Evolutionary conservation across 2,888 invertebrate genomes (phyloP).

Genomic region (Rhodophaea formosa): DNA sequence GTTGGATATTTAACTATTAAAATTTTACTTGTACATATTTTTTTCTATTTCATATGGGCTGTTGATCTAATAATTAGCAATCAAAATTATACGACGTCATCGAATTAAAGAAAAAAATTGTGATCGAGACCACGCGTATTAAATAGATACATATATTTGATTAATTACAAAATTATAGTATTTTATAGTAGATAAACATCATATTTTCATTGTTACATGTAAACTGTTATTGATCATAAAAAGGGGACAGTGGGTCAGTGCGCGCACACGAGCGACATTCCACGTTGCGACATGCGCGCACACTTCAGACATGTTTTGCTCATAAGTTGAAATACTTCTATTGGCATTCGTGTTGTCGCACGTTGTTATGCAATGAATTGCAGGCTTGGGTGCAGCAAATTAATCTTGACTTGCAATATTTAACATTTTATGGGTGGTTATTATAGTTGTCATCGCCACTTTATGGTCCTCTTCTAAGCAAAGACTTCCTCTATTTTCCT

Average conservation of each 20-base stretch:
- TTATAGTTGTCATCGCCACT: no score
- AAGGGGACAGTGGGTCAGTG: constrained; percentile 18
- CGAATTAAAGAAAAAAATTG: no score
- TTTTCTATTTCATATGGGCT: no score
- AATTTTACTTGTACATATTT: no score
- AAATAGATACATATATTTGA: no score
- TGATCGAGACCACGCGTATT: no score
- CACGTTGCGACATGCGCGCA: constrained; percentile 8
- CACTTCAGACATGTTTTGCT: constrained; percentile 4
- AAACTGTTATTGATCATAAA: not conserved
- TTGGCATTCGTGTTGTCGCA: constrained; percentile 14
- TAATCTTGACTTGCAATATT: not conserved
- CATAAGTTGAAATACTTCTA: constrained; percentile 7
- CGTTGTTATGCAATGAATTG: constrained; percentile 6
- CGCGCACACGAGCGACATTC: not conserved
- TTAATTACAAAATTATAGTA: no score
- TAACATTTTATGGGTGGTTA: not conserved
- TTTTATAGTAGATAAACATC: no score
- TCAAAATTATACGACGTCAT: not conserved
- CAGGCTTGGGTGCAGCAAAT: constrained; percentile 1
- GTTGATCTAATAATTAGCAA: no score
- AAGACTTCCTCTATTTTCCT: no score
- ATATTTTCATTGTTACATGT: not conserved
- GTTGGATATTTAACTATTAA: no score
- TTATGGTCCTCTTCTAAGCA: no score